Percentiles rank a stretch among this genome's conserved stretches.
These are phyloP conservation scores for Stenotaenia linearis DNA, from an alignment of 2,888 invertebrate genomes.

Conservation along the genomic window DNA sequence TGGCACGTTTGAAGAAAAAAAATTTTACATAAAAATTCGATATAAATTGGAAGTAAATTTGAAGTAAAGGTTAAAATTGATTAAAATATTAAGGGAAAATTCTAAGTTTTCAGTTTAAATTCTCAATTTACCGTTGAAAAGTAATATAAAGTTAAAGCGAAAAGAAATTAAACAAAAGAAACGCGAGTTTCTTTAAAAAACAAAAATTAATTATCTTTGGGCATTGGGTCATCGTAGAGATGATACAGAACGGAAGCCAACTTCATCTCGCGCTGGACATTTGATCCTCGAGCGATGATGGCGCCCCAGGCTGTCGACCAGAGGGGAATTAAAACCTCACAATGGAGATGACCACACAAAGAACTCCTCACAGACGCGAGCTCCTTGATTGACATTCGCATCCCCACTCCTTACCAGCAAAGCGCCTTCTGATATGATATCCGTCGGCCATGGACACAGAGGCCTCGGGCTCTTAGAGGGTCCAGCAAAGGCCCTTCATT, in stretches of 20 bases:
- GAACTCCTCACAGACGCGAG: slow-evolving; percentile 15
- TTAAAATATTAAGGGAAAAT: too few species aligned
- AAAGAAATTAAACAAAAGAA: not conserved
- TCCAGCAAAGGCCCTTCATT: slow-evolving; percentile 27
- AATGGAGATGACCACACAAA: slow-evolving; percentile 26
- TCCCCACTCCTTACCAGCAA: slow-evolving; percentile 5
- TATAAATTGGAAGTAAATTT: too few species aligned
- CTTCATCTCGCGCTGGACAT: slow-evolving; percentile 15
- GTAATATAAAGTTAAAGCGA: not conserved
- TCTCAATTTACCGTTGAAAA: too few species aligned
- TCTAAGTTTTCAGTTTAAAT: too few species aligned
- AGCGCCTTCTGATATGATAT: slow-evolving; percentile 12
- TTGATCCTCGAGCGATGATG: slow-evolving; percentile 24
- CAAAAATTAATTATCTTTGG: slow-evolving; percentile 12
- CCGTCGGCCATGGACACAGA: slow-evolving; percentile 6
- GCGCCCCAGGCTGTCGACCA: slow-evolving; percentile 24
- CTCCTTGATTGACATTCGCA: slow-evolving; percentile 21
- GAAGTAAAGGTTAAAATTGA: too few species aligned
- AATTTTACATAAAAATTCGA: too few species aligned
- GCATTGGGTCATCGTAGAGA: not conserved
- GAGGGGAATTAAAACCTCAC: slow-evolving; percentile 22
- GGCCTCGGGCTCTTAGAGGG: slow-evolving; percentile 12
- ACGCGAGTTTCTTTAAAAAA: not conserved
- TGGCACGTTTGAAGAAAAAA: too few species aligned
- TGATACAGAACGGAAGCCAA: slow-evolving; percentile 16